phyloP scores from a whole-genome alignment of 2,113 vertebrate species.

The Hystrix cristata region DNA sequence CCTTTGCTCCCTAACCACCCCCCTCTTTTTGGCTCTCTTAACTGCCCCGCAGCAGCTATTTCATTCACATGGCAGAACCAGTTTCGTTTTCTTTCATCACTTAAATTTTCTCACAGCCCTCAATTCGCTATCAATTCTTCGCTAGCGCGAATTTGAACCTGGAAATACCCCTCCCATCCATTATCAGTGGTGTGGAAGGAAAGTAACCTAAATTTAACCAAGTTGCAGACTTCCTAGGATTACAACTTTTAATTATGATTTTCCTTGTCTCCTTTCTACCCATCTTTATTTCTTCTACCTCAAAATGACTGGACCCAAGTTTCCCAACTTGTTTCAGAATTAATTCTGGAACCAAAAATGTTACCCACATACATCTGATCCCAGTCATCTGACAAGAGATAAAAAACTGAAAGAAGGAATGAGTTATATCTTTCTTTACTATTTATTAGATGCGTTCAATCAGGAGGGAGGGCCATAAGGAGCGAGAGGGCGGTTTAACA shows the following conservation, averaged over 20 bases:
- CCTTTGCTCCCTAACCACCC: no score
- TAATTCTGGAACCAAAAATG: background rate
- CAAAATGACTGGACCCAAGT: background rate
- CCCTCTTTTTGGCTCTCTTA: no score
- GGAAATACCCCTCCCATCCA: no score
- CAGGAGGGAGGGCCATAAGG: background rate
- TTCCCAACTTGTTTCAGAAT: constrained; percentile 8
- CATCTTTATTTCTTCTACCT: background rate
- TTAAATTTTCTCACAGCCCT: no score
- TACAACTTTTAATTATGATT: background rate
- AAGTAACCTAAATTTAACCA: background rate
- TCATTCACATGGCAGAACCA: no score
- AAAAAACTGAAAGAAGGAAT: background rate
- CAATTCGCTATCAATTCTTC: no score
- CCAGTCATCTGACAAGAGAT: background rate
- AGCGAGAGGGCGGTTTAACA: background rate
- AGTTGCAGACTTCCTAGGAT: background rate
- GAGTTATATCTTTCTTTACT: background rate
- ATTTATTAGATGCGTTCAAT: background rate
- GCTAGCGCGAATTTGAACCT: no score
- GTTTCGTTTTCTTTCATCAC: no score
- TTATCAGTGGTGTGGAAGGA: background rate
- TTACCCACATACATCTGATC: background rate
- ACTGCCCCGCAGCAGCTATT: no score
- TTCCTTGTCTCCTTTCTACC: background rate